Evolutionary conservation across 2,113 vertebrate genomes (phyloP), one percentile per base, ranked within the genome.

Genomic region (Hypomesus transpacificus): DNA sequence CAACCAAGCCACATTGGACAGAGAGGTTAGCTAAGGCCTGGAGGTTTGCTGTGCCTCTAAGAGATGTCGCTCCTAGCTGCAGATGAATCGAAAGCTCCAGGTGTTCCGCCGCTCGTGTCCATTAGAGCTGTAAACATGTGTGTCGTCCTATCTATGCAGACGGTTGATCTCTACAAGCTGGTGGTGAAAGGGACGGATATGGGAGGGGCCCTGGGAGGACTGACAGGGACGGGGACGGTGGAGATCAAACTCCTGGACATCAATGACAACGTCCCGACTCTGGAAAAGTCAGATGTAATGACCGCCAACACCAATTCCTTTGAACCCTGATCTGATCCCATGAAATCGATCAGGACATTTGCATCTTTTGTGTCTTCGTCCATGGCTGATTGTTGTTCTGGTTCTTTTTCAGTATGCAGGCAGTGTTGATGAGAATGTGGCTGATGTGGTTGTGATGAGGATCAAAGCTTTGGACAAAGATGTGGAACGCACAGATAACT

Each of bases 381-480:
- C 22, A 22, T 67, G 11, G 14, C 39, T 63, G 9, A 54, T 20
- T 62, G 2, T 18, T 50, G 13, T 21, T 24, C 62, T 64, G 62
- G 0, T 69, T 74, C 13, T 70, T 14, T 77, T 68, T 65, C 77
- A 91, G 91, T 90, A 91, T 68, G 0, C 11, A 16, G 90, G 86
- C 8, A 68, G 71, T 24, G 85, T 92, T 76, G 85, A 91, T 80
- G 91, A 92, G 82, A 91, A 87, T 58, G 78, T 78, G 2, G 22
- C 4, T 0, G 76, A 91, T 67, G 85, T 91, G 3, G 87, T 94
- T 70, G 83, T 95, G 62, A 79, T 98, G 80, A 91, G 87, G 77
- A 91, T 98, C 77, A 94, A 94, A 89, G 93, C 92, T 68, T 71
- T 91, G 75, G 96, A 98, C 88, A 80, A 81, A 21, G 96, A 98